Evolutionary conservation across 37 sponge, comb jelly and placozoan species (phyloP), one percentile per base, ranked within the genome.

Genomic region (Chondrilla cf. caribensis): DNA sequence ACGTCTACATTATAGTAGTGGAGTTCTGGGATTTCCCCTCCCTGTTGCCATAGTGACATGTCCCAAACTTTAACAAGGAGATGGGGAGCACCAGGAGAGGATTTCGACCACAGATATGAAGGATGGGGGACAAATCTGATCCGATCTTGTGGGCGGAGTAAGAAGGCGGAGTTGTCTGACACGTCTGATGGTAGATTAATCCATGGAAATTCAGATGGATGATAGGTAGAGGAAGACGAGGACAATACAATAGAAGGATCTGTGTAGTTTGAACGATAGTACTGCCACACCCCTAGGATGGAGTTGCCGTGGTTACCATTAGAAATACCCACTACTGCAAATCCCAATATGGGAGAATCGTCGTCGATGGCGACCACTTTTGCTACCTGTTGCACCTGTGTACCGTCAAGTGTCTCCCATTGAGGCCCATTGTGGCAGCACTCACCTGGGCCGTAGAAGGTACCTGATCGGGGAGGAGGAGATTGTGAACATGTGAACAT

Each of bases 41-140:
- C n/a, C 41, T 73, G 44, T 73, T 73, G 76, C 76, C 90, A 89
- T 26, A 79, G n/a, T 24, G 90, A 75, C 7, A 19, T 39, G 51
- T 95, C 96, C 96, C 96, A 95, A 5, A 77, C 77, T 42, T 88
- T 92, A 19, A 88, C 87, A 19, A 31, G n/a, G 43, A 95, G n/a
- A 0, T 83, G 64, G 7, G 96, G 96, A n/a, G 67, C 9, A 2
- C 26, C 26, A 19, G 31, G 21, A 22, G 39, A 28, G 15, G 17
- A 32, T 22, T 44, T 58, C 0, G 26, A 8, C 96, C 96, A 95
- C 82, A 75, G 89, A 54, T 66, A 82, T 0, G 47, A 62, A 0
- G 96, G 96, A 7, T 70, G 38, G 11, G 96, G 93, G 2, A 89
- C 26, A 60, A 86, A 95, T 55, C 96, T 51, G 3, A 95, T 33